A percentile compares a stretch with the other conserved stretches of the same genome.
These are phyloP conservation scores for Tachysurus vachellii DNA, from an alignment of 2,113 vertebrate genomes.

Conservation along the genomic window DNA sequence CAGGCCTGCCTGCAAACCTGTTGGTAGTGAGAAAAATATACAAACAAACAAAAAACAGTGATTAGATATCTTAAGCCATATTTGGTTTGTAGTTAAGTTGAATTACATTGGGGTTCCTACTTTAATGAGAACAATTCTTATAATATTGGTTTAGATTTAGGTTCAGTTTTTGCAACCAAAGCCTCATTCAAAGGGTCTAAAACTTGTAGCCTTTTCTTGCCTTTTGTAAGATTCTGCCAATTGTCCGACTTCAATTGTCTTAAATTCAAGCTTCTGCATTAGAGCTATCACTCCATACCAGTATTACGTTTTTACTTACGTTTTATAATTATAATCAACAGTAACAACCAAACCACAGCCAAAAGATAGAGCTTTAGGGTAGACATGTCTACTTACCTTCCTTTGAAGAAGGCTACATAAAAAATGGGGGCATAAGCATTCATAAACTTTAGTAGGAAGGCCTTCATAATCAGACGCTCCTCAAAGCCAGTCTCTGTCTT, in stretches of 20 bases:
- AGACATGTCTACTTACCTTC: slow-evolving; percentile 76
- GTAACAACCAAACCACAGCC: not conserved
- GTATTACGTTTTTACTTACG: not conserved
- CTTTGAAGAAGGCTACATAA: slow-evolving; percentile 98
- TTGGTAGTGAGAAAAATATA: not conserved
- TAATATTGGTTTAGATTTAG: not conserved
- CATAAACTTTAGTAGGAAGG: slow-evolving; percentile 94
- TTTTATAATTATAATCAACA: not conserved
- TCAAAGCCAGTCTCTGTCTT: slow-evolving; percentile 94
- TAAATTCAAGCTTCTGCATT: not conserved
- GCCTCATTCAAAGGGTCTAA: not conserved
- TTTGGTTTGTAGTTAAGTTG: not conserved
- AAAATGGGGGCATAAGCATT: slow-evolving; percentile 97
- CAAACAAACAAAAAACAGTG: not conserved
- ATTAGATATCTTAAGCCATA: not conserved
- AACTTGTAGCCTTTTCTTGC: not conserved
- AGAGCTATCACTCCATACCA: not conserved
- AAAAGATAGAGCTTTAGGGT: not conserved
- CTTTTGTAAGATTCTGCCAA: not conserved
- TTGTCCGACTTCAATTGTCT: not conserved
- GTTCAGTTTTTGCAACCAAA: slow-evolving; percentile 3
- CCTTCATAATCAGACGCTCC: slow-evolving; percentile 90
- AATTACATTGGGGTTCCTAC: not conserved
- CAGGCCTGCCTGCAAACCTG: slow-evolving; percentile 92
- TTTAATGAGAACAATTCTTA: not conserved